A percentile compares a stretch with the other conserved stretches of the same genome.
Evolutionary conservation across 1,140 invertebrate species (phyloP).

Genomic region (Ips nitidus): DNA sequence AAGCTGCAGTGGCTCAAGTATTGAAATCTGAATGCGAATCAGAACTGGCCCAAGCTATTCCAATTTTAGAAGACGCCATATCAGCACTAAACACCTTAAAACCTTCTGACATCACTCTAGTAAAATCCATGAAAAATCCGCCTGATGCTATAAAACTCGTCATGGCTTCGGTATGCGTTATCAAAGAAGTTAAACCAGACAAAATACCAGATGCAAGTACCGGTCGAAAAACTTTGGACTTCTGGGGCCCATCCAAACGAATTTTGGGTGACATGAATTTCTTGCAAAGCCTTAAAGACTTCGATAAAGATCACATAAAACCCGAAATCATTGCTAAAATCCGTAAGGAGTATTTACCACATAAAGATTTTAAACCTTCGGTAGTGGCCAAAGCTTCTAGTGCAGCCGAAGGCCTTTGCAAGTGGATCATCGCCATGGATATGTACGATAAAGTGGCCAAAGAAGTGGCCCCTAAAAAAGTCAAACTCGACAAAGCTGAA

Average conservation of each 20-base stretch:
- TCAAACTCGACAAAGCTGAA: conserved; percentile 75
- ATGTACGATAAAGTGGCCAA: conserved; percentile 88
- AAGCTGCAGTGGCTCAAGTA: conserved; percentile 78
- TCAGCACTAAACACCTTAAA: conserved; percentile 90
- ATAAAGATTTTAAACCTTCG: conserved; percentile 84
- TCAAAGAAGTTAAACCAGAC: conserved; percentile 76
- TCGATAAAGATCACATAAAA: conserved; percentile 90
- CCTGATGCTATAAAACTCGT: conserved; percentile 90
- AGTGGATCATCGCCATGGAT: conserved; percentile 92
- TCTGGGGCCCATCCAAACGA: conserved; percentile 90
- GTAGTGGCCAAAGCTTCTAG: conserved; percentile 88
- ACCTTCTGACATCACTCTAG: conserved; percentile 88
- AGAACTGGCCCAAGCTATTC: conserved; percentile 86
- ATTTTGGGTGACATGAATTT: conserved; percentile 89
- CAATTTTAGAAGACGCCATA: conserved; percentile 80
- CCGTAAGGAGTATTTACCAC: conserved; percentile 77
- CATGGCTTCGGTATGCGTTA: conserved; percentile 93
- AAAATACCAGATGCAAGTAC: conserved; percentile 75
- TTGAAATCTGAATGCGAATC: conserved; percentile 89
- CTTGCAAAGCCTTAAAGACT: conserved; percentile 78
- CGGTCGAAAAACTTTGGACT: conserved; percentile 81
- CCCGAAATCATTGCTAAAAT: conserved; percentile 79
- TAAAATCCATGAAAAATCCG: conserved; percentile 98
- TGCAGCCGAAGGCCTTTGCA: conserved; percentile 83
- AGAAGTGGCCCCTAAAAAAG: conserved; percentile 84